phyloP scores from a whole-genome alignment of 2,113 vertebrate genomes.

The Burhinus oedicnemus region DNA sequence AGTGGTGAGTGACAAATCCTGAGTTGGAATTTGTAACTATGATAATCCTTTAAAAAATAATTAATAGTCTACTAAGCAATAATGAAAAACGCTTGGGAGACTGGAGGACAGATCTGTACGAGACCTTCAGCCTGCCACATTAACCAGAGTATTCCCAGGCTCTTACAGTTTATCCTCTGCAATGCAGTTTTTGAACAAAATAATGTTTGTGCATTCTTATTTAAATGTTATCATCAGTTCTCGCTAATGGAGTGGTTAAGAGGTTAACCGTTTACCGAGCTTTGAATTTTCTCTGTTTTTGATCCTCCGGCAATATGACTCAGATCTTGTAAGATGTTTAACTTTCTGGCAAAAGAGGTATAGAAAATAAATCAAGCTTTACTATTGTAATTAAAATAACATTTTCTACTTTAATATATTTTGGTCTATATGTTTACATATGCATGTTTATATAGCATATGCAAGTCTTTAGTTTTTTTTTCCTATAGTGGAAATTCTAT shows the following conservation, averaged over 20 bases:
- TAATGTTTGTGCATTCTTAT: neutral
- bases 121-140: neutral
- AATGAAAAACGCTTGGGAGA: neutral
- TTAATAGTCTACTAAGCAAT: neutral
- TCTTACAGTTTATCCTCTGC: neutral
- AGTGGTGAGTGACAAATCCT: neutral
- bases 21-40: neutral
- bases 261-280: neutral
- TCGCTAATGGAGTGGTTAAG: neutral
- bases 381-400: neutral
- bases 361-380: constrained; percentile 13
- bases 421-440: neutral
- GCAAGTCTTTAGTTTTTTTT: neutral
- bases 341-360: neutral
- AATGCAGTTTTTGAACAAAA: constrained; percentile 8
- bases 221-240: neutral
- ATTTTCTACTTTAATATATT: neutral
- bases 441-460: neutral
- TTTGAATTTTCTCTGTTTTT: constrained; percentile 11
- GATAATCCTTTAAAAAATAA: constrained; percentile 21
- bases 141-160: neutral
- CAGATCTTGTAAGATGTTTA: neutral
- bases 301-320: neutral
- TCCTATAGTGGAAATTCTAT: neutral
- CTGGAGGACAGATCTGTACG: neutral